Evolutionary conservation across 2,797 vertebrate species (phyloP), one percentile per base, ranked within the genome.

Genomic region (Numenius phaeopus): DNA sequence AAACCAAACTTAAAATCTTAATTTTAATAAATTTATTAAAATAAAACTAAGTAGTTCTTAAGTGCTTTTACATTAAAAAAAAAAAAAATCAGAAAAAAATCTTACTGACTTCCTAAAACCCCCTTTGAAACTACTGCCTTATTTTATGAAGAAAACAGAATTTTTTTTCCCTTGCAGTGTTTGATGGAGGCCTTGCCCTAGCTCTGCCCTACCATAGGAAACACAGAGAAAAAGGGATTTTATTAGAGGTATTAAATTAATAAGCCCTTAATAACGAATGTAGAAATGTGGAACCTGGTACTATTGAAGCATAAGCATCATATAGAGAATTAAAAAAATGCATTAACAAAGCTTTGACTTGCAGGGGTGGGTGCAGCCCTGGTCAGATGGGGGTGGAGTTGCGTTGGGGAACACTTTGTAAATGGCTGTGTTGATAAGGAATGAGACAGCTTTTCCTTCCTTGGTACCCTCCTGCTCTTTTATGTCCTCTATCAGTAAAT

Each of bases 291-390:
- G 72, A 91, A 67, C 3, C 15, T 14, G n/a, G 10, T 19, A 30
- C 12, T 32, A 27, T 1, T 59, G 39, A 93, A 75, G 14, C n/a
- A 40, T 5, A 83, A 88, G 21, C 14, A 54, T 86, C 14, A 42
- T 3, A 29, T 4, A 42, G 4, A 34, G 20, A 44, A 62, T 0
- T 22, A 22, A 32, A 49, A 61, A 29, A 39, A 23, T 0, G 0
- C 8, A 21, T 13, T n/a, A 47, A 6, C 12, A 39, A 17, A 34
- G 13, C 24, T 59, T 78, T 44, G 44, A 9, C 12, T 80, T 47
- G 44, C 17, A 71, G 37, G 22, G 30, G 21, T 40, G 39, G 34
- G 18, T 22, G 30, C 26, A 52, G 82, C 30, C 34, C 58, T 17
- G 40, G 47, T 47, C 54, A 37, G 58, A 16, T 8, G 27, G 34